These are phyloP conservation scores for Heliconius melpomene DNA, from an alignment of 1,140 invertebrate species.

Conservation along the genomic window DNA sequence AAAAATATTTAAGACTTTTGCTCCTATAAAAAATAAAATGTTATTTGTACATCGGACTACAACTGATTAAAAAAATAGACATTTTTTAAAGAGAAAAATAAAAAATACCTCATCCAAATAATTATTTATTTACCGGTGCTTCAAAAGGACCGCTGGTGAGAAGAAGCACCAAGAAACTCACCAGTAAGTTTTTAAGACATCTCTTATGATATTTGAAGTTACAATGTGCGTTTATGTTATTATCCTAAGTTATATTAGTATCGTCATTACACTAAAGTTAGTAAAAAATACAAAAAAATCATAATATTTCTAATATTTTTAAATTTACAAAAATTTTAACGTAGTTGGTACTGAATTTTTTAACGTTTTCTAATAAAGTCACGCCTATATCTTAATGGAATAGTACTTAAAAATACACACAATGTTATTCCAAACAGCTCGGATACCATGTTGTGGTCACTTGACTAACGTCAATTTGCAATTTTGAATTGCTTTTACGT, in stretches of 20 bases:
- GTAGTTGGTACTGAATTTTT: too few species aligned
- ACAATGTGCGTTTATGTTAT: not conserved
- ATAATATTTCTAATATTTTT: not conserved
- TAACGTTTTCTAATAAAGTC: too few species aligned
- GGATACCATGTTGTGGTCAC: too few species aligned
- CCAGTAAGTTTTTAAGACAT: slow-evolving; percentile 1
- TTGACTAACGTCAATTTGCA: too few species aligned
- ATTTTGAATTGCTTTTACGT: too few species aligned
- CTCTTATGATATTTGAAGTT: not conserved
- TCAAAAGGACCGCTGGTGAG: slow-evolving; percentile 16
- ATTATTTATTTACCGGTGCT: slow-evolving; percentile 5
- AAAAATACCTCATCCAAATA: not conserved
- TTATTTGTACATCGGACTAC: too few species aligned
- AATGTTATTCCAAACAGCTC: too few species aligned
- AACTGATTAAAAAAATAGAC: too few species aligned
- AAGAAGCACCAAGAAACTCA: slow-evolving; percentile 27
- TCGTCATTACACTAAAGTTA: not conserved
- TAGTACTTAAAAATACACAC: not conserved
- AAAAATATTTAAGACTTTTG: too few species aligned
- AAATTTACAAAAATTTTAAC: too few species aligned
- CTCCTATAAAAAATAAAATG: too few species aligned
- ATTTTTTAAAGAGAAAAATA: not conserved
- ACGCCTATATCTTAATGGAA: not conserved
- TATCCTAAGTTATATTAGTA: not conserved
- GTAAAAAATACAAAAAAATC: not conserved